Percentiles rank a stretch among this genome's conserved stretches.
phyloP scores from a whole-genome alignment of 2,113 vertebrate species.

The Rattus norvegicus region DNA sequence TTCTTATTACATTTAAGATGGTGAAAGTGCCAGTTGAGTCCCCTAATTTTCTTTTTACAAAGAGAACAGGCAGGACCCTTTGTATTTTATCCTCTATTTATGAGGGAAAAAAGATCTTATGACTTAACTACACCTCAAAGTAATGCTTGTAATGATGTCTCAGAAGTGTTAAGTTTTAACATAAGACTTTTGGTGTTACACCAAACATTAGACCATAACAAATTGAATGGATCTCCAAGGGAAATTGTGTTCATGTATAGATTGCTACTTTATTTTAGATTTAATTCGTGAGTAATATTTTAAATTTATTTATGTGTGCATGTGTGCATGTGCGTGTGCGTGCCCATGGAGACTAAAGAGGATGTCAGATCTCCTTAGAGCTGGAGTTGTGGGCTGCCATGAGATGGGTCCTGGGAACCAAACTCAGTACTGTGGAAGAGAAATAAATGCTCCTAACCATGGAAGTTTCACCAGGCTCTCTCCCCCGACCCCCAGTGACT shows the following conservation, averaged over 20 bases:
- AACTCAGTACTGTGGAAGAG: background rate
- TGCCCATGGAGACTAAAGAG: too few relatives aligned
- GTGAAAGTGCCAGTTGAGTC: background rate
- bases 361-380: background rate
- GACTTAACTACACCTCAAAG: background rate
- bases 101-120: background rate
- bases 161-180: background rate
- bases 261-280: background rate
- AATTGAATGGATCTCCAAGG: background rate
- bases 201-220: background rate
- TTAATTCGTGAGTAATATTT: background rate
- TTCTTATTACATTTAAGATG: background rate
- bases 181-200: background rate
- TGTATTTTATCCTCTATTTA: background rate
- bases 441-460: background rate
- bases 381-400: too few relatives aligned
- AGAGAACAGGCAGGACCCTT: background rate
- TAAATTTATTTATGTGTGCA: background rate
- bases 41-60: background rate
- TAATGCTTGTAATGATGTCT: background rate
- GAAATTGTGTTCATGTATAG: background rate
- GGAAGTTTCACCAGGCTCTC: background rate
- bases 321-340: background rate
- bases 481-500: background rate
- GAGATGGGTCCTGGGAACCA: background rate